Evolutionary conservation across 2,797 vertebrate genomes (phyloP).

Genomic region (Lophotriccus pileatus): DNA sequence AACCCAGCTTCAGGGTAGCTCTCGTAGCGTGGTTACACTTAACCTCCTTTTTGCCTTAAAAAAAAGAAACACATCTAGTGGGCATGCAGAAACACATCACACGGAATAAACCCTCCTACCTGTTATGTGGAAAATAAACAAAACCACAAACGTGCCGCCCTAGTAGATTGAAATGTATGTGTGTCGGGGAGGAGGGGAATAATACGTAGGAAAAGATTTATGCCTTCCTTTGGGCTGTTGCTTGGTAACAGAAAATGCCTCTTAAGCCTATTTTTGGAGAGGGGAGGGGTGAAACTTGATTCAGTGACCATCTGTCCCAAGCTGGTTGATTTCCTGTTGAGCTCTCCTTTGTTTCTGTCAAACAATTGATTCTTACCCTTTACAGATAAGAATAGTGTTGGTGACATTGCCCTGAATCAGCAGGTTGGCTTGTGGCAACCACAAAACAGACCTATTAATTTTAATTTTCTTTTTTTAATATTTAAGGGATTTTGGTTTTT

Average conservation of each 20-base stretch:
- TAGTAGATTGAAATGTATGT: not conserved
- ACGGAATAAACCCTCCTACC: not conserved
- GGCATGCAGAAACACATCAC: not conserved
- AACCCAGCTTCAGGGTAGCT: not conserved
- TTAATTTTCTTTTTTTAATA: not conserved
- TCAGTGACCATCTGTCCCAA: conserved; percentile 92
- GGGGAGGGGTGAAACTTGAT: conserved; percentile 86
- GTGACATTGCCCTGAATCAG: conserved; percentile 77
- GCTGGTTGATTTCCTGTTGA: conserved; percentile 87
- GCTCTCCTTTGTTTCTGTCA: conserved; percentile 86
- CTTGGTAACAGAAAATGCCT: conserved; percentile 69
- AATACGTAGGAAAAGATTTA: conserved; percentile 60
- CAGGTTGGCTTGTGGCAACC: conserved; percentile 58
- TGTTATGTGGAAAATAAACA: not conserved
- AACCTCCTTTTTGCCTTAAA: not conserved
- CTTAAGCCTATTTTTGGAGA: conserved; percentile 79
- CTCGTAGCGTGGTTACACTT: not conserved
- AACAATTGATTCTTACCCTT: conserved; percentile 93
- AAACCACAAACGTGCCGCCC: not conserved
- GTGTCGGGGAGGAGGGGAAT: not conserved
- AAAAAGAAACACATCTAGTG: not conserved
- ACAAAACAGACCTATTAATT: not conserved
- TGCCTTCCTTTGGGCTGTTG: conserved; percentile 73
- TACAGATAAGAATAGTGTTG: conserved; percentile 85
- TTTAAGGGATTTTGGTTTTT: not conserved